These are phyloP conservation scores for Heterochromis multidens DNA, from an alignment of 2,113 vertebrate species.

Conservation along the genomic window DNA sequence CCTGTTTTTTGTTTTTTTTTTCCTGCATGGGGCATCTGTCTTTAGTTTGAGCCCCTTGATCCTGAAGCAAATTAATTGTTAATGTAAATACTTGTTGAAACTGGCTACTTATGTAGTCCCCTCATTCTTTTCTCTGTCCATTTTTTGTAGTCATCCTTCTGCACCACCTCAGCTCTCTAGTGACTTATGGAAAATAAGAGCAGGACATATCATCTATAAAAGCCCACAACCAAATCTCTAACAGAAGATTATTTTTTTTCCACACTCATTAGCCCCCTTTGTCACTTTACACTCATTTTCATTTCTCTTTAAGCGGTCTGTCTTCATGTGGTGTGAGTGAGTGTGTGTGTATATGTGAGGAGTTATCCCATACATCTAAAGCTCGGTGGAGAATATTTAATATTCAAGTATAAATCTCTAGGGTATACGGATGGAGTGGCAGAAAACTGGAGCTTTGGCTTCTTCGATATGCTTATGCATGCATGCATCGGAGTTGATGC, in stretches of 20 bases:
- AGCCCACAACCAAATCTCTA: conserved; percentile 39
- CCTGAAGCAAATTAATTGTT: conserved; percentile 71
- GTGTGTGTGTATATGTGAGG: background rate
- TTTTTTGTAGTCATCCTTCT: background rate
- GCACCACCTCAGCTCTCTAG: background rate
- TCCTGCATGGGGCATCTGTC: conserved; percentile 56
- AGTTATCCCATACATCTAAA: conserved; percentile 20
- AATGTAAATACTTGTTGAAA: conserved; percentile 65
- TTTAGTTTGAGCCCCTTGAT: conserved; percentile 55
- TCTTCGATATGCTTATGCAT: conserved; percentile 28
- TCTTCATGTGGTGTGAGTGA: background rate
- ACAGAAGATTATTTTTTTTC: conserved; percentile 26
- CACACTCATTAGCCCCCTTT: background rate
- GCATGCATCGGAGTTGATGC: conserved; percentile 8
- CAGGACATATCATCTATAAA: conserved; percentile 39
- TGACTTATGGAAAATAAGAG: conserved; percentile 13
- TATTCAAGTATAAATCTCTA: conserved; percentile 47
- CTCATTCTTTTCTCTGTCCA: background rate
- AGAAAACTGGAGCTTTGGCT: conserved; percentile 10
- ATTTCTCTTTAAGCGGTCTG: background rate
- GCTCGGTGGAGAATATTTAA: conserved; percentile 43
- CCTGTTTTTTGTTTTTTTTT: background rate
- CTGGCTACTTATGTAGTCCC: conserved; percentile 6
- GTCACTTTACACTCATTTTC: conserved; percentile 13
- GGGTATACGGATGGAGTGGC: background rate